Evolutionary conservation across 2,888 invertebrate genomes (phyloP).

Genomic region (Pristionchus maxplancki): DNA sequence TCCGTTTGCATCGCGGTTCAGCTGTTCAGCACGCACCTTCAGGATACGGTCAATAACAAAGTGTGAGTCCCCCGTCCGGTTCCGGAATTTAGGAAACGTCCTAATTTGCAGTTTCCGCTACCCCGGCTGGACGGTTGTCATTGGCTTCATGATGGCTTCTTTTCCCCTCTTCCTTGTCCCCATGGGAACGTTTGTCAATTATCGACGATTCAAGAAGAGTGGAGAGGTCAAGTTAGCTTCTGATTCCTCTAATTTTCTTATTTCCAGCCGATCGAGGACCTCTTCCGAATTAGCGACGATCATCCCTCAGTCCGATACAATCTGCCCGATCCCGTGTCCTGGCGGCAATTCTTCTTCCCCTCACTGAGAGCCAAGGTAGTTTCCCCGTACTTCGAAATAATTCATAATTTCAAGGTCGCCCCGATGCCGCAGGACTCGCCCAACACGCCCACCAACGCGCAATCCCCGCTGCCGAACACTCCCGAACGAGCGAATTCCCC

Average conservation of each 20-base stretch:
- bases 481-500: not conserved
- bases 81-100: not conserved
- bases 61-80: not conserved
- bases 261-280: not conserved
- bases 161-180: not conserved
- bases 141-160: not conserved
- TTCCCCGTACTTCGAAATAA: too few species aligned
- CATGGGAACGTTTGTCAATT: not conserved
- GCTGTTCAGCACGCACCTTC: not conserved
- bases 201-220: not conserved
- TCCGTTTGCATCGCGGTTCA: not conserved
- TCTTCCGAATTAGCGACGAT: not conserved
- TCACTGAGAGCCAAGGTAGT: not conserved
- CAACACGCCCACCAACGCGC: not conserved
- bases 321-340: slow-evolving; percentile 6
- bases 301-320: slow-evolving; percentile 37
- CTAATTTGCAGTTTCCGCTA: not conserved
- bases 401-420: not conserved
- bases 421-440: not conserved
- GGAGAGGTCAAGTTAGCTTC: not conserved
- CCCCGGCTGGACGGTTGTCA: not conserved
- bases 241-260: not conserved
- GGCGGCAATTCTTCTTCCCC: slow-evolving; percentile 4
- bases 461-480: not conserved
- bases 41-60: not conserved